Evolutionary conservation across 1,140 invertebrate species (phyloP).

Genomic region (Colletes latitarsis): DNA sequence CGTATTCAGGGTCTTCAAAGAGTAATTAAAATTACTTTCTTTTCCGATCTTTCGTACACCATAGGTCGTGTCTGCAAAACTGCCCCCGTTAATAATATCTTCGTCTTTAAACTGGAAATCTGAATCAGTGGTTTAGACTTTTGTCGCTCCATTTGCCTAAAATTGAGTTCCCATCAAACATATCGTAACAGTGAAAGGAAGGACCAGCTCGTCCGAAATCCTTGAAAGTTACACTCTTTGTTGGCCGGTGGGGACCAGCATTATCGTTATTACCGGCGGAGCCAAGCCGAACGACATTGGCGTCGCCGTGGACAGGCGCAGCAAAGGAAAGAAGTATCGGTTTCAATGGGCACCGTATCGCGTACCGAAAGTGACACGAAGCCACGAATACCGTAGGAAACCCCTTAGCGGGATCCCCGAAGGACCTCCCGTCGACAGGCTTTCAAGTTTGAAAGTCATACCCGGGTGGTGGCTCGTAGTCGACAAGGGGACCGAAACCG

Average conservation of each 20-base stretch:
- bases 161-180: background rate
- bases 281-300: slow-evolving; percentile 15
- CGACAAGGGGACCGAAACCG: slow-evolving; percentile 64
- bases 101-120: no score
- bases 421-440: slow-evolving; percentile 69
- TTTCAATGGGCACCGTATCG: slow-evolving; percentile 69
- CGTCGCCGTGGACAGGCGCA: slow-evolving; percentile 8
- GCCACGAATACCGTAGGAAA: slow-evolving; percentile 59
- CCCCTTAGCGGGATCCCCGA: slow-evolving; percentile 46
- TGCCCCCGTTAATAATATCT: no score
- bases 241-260: background rate
- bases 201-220: no score
- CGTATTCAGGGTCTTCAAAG: no score
- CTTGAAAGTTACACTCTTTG: background rate
- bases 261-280: slow-evolving; percentile 37
- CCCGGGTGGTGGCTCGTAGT: slow-evolving; percentile 53
- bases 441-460: slow-evolving; percentile 72
- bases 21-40: no score
- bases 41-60: no score
- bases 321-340: slow-evolving; percentile 63
- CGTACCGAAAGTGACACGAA: slow-evolving; percentile 61
- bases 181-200: background rate
- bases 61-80: no score
- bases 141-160: background rate
- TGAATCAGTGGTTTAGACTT: no score